These are phyloP conservation scores for Rachycentron canadum DNA, from an alignment of 2,797 vertebrate genomes.

Conservation along the genomic window DNA sequence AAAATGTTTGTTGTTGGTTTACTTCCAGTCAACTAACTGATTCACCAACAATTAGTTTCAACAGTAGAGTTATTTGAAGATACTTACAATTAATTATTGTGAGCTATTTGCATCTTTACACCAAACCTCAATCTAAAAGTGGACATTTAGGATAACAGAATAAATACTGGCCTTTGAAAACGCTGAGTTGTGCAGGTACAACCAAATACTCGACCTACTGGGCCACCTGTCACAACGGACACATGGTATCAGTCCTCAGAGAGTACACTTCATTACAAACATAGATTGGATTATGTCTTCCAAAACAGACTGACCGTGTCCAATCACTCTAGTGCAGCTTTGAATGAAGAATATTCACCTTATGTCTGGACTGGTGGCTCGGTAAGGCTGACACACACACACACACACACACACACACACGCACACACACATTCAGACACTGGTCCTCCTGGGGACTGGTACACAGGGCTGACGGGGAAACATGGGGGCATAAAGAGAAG, in stretches of 20 bases:
- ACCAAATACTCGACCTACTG: constrained; percentile 61
- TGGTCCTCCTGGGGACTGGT: constrained; percentile 74
- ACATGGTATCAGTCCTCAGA: constrained; percentile 64
- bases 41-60: neutral
- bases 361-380: constrained; percentile 74
- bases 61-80: neutral
- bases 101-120: constrained; percentile 1
- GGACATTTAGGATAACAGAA: neutral
- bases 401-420: constrained; percentile 29
- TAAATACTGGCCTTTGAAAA: constrained; percentile 20
- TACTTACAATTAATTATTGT: too few relatives aligned
- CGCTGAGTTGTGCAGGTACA: constrained; percentile 52
- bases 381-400: constrained; percentile 39
- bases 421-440: constrained; percentile 34
- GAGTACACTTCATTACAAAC: constrained; percentile 81
- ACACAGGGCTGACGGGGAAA: constrained; percentile 60
- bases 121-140: neutral
- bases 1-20: neutral
- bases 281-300: constrained; percentile 83
- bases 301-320: constrained; percentile 83
- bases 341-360: constrained; percentile 80
- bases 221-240: constrained; percentile 72
- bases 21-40: neutral
- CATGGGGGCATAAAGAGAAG: constrained; percentile 66
- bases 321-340: constrained; percentile 78